phyloP scores from a whole-genome alignment of 2,888 invertebrate genomes.

The Ectemnius lituratus region DNA sequence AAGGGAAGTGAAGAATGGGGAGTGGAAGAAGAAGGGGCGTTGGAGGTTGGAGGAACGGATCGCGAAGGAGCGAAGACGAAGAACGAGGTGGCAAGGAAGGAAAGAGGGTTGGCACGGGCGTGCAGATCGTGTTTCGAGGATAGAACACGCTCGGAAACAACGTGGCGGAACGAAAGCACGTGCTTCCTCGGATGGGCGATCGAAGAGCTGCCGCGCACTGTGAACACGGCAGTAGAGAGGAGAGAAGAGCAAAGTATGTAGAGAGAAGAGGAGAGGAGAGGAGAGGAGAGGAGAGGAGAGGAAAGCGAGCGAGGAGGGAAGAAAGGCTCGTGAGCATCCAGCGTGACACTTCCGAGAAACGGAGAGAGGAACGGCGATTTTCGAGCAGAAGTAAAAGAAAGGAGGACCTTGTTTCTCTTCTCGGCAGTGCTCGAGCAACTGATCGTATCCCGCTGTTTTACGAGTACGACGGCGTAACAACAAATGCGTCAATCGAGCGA shows the following conservation, averaged over 20 bases:
- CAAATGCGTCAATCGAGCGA: conserved; percentile 1
- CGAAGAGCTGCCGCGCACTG: conserved; percentile 2
- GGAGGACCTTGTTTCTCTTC: conserved; percentile 10
- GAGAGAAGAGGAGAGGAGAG: background rate
- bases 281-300: background rate
- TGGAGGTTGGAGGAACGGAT: no score
- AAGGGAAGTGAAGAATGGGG: conserved; percentile 8
- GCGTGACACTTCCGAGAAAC: conserved; percentile 20
- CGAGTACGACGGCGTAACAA: conserved; percentile 1
- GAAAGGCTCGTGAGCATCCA: conserved; percentile 7
- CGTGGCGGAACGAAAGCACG: conserved; percentile 52
- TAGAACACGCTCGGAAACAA: conserved; percentile 35
- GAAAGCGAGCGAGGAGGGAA: background rate
- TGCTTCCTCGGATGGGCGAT: conserved; percentile 44
- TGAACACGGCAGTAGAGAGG: conserved; percentile 7
- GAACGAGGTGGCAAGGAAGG: conserved; percentile 21
- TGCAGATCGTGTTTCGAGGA: conserved; percentile 48
- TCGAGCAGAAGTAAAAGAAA: no score
- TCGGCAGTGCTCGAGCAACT: background rate
- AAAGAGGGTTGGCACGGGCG: conserved; percentile 16
- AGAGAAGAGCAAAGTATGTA: background rate
- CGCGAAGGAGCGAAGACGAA: no score
- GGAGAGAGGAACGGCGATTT: background rate
- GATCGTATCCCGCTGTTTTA: conserved; percentile 9
- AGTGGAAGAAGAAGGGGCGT: no score